phyloP scores from a whole-genome alignment of 2,113 vertebrate species.

The Megaceryle maxima region DNA sequence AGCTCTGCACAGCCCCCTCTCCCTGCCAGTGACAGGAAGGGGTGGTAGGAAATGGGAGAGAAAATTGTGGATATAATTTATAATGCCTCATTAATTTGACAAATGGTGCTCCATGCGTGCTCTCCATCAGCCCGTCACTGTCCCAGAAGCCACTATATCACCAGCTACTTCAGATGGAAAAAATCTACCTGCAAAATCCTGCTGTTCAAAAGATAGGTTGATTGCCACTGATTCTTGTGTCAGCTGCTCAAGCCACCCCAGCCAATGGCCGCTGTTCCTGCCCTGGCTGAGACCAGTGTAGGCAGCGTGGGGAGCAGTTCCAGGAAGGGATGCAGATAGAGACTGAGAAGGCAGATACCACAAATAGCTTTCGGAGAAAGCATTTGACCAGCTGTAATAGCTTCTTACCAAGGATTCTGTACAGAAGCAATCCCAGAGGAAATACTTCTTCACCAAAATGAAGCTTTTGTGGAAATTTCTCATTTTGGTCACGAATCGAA shows the following conservation, averaged over 20 bases:
- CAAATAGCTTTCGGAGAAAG: background rate
- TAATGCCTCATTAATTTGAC: slow-evolving; percentile 61
- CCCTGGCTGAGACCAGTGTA: background rate
- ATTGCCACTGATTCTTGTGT: background rate
- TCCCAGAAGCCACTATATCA: slow-evolving; percentile 29
- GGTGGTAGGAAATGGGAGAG: slow-evolving; percentile 26
- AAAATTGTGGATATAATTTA: slow-evolving; percentile 52
- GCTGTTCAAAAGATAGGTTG: background rate
- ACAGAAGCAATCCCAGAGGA: background rate
- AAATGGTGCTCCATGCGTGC: background rate
- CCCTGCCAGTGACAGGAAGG: slow-evolving; percentile 16
- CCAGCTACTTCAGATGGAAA: slow-evolving; percentile 21
- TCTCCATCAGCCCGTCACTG: slow-evolving; percentile 16
- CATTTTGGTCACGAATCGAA: slow-evolving; percentile 26
- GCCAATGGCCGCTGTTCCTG: background rate
- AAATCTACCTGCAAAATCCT: slow-evolving; percentile 43
- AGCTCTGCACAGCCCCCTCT: background rate
- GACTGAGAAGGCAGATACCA: background rate
- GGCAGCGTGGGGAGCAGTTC: background rate
- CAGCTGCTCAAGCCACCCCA: background rate
- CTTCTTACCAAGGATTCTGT: background rate
- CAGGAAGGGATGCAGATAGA: background rate
- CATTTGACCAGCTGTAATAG: slow-evolving; percentile 1
- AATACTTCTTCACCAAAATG: slow-evolving; percentile 3
- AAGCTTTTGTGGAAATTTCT: slow-evolving; percentile 29